These are phyloP conservation scores for Anarhynchus alexandrinus DNA, from an alignment of 2,113 vertebrate species.

Conservation along the genomic window DNA sequence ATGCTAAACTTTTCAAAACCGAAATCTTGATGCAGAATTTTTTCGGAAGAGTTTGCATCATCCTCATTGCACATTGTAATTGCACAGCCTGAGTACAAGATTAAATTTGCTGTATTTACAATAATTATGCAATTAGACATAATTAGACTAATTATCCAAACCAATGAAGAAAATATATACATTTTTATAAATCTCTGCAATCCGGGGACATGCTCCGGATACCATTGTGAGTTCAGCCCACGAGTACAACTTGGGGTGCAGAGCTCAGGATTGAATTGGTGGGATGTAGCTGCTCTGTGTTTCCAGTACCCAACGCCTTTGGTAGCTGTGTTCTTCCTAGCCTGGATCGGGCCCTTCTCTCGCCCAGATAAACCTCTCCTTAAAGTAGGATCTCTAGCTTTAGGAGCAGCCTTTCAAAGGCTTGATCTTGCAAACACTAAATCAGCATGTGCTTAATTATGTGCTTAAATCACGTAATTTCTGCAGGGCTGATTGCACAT, in stretches of 20 bases:
- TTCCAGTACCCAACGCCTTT: accelerated
- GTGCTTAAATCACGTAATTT: background rate
- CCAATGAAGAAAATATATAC: slow-evolving; percentile 46
- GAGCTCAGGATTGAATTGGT: background rate
- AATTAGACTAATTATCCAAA: slow-evolving; percentile 71
- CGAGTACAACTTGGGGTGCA: background rate
- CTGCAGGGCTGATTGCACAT: background rate
- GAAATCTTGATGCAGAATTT: background rate
- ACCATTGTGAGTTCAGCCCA: background rate
- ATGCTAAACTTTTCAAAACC: background rate
- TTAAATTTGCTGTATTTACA: slow-evolving; percentile 71
- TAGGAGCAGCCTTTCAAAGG: background rate
- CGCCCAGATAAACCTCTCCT: background rate
- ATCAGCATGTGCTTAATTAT: background rate
- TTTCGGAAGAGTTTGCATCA: background rate
- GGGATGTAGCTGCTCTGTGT: accelerated
- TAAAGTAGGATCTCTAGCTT: background rate
- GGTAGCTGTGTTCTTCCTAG: background rate
- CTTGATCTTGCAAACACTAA: background rate
- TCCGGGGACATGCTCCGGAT: background rate
- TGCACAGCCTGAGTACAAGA: slow-evolving; percentile 42
- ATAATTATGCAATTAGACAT: slow-evolving; percentile 69
- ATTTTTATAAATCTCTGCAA: slow-evolving; percentile 50
- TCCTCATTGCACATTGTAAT: slow-evolving; percentile 25
- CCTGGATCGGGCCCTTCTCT: background rate